Base-by-base conservation (phyloP, 2,113 vertebrate genomes). In the Daubentonia madagascariensis region DNA sequence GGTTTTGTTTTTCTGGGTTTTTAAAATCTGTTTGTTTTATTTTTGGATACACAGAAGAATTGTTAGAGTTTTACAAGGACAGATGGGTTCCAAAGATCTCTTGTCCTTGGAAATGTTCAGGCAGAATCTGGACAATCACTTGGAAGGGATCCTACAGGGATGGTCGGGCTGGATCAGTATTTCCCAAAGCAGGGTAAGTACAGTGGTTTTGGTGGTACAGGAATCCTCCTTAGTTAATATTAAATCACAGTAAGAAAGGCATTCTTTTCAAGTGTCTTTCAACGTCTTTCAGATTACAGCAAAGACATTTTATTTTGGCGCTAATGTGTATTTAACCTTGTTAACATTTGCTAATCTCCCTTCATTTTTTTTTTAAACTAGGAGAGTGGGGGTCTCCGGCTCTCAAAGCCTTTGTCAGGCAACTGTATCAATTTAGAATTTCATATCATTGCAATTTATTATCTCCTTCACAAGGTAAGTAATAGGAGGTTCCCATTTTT, bases 21-120 rank as follows among this genome's bases (percentile, higher is more conserved):
- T 80, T 43, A 37, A 61, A n/a, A 32, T 65, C 37, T 75, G 25
- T 20, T 75, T 79, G 35, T 72, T 94, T 88, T 61, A 65, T 72
- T 96, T 96, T 86, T 93, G 16, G 92, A 57, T 59, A 52, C 37
- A 80, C 52, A 73, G 76, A 68, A 88, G 13, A 76, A 73, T 83
- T 40, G 22, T 57, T 81, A 68, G n/a, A 25, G 25, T 81, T 89
- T 89, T 81, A 45, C 28, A 92, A 92, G 54, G 63, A 75, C 50
- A 73, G n/a, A 14, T 65, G 59, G 48, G 72, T 67, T 70, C 65
- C 43, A 86, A 87, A 89, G 78, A 90, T 50, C 84, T 78, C 32
- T 43, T 78, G 25, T 70, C 35, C 52, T 81, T 92, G 54, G 50
- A 67, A 65, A 86, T 73, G 23, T 86, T 76, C 28, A 43, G 68